Evolutionary conservation across 2,113 vertebrate genomes (phyloP), one percentile per base, ranked within the genome.

Genomic region (Girardinichthys multiradiatus): DNA sequence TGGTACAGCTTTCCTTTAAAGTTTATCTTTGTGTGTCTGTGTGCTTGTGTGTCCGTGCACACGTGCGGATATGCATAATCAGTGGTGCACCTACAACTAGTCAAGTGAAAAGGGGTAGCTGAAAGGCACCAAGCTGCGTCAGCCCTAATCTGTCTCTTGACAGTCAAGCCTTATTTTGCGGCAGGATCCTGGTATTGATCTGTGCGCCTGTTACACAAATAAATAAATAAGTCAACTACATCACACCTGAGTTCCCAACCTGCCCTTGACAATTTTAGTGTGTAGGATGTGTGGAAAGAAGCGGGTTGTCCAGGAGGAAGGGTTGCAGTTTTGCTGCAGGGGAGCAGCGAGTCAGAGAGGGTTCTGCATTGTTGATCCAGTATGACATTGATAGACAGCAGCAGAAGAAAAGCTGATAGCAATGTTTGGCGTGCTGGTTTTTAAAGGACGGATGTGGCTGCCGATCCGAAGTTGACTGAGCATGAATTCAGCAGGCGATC

Each of bases 331-430:
- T 83, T 88, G 91, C 84, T 91, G 86, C 84, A 84, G 90, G 87
- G 91, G 87, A 92, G 84, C 80, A 83, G 84, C 72, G 75, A 92
- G 86, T 85, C 89, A 81, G 74, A 81, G 82, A 88, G 77, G 87
- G 92, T 94, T 95, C 93, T 94, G 94, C 93, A 93, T 94, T 95
- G 94, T 93, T 95, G 94, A 95, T 94, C 92, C 92, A 91, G 88
- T 90, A 84, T 95, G 94, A 94, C 94, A 93, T 93, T 95, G 94
- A 95, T 92, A 90, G 94, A 94, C 94, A 95, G 93, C 87, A 92
- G 90, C 92, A 90, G 93, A 93, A 92, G 90, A 91, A 91, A 94
- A 93, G 90, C 94, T 94, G 93, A 94, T 95, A 94, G 92, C 93
- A 90, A 94, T 92, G 92, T 94, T 94, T 92, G 92, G 92, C 91